These are phyloP conservation scores for Haliclona indistincta DNA, from an alignment of 37 sponge, comb jelly and placozoan genomes.

Conservation along the genomic window DNA sequence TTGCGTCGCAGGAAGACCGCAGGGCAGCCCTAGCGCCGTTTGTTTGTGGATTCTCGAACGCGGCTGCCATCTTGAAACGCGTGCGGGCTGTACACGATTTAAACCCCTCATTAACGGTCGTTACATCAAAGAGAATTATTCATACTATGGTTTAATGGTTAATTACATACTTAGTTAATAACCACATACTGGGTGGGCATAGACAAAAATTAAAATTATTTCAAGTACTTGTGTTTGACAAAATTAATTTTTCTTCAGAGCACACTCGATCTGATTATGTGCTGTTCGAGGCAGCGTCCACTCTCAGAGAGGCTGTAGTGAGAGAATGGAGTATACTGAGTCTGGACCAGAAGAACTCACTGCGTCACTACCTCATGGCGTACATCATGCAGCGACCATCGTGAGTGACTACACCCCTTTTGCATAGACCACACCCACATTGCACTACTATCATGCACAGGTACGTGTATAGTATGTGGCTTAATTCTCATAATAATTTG, in stretches of 20 bases:
- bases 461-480: constrained; percentile 11
- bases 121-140: too few relatives aligned
- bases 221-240: background rate
- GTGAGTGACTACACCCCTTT: constrained; percentile 31
- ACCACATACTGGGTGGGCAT: too few relatives aligned
- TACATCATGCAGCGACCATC: constrained; percentile 25
- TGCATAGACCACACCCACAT: background rate
- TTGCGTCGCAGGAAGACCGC: too few relatives aligned
- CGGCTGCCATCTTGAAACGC: too few relatives aligned
- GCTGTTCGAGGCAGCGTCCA: constrained; percentile 65
- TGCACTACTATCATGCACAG: background rate
- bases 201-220: background rate
- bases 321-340: constrained; percentile 70
- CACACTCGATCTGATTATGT: constrained; percentile 52
- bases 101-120: too few relatives aligned
- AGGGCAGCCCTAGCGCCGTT: too few relatives aligned
- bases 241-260: constrained; percentile 9
- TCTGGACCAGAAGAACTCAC: constrained; percentile 11
- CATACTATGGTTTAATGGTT: too few relatives aligned
- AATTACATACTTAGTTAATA: too few relatives aligned
- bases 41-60: too few relatives aligned
- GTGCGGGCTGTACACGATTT: too few relatives aligned
- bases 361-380: constrained; percentile 40
- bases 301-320: constrained; percentile 60
- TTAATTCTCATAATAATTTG: background rate